These are phyloP conservation scores for Porites australiensis DNA, from an alignment of 64 coral and sea anemone genomes.

Conservation along the genomic window DNA sequence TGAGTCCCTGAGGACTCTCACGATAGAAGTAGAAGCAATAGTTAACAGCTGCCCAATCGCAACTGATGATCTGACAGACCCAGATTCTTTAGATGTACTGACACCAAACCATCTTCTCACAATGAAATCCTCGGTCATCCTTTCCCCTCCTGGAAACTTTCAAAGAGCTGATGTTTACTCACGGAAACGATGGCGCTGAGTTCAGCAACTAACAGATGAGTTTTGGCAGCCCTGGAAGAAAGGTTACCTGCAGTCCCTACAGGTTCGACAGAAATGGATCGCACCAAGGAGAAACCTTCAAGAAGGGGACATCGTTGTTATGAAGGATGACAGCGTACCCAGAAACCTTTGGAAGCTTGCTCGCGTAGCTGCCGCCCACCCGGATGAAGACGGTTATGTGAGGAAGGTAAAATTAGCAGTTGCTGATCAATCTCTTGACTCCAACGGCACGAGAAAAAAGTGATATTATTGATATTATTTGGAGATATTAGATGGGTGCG, in stretches of 20 bases:
- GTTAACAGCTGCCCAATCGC: neutral
- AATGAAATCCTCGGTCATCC: neutral
- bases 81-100: neutral
- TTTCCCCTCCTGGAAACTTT: neutral
- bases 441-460: too few species aligned
- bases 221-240: constrained; percentile 11
- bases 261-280: constrained; percentile 1
- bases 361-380: neutral
- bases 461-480: too few species aligned
- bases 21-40: neutral
- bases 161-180: neutral
- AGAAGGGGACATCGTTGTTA: neutral
- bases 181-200: neutral
- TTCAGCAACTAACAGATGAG: neutral
- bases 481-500: too few species aligned
- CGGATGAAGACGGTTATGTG: neutral
- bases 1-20: neutral
- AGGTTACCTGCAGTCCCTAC: neutral
- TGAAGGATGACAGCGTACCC: neutral
- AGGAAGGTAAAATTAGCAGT: neutral
- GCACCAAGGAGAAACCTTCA: neutral
- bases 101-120: neutral
- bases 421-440: neutral
- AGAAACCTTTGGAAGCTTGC: neutral
- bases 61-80: neutral